Evolutionary conservation across 1,140 invertebrate species (phyloP), one percentile per base, ranked within the genome.

Genomic region (Drosophila neocordata): DNA sequence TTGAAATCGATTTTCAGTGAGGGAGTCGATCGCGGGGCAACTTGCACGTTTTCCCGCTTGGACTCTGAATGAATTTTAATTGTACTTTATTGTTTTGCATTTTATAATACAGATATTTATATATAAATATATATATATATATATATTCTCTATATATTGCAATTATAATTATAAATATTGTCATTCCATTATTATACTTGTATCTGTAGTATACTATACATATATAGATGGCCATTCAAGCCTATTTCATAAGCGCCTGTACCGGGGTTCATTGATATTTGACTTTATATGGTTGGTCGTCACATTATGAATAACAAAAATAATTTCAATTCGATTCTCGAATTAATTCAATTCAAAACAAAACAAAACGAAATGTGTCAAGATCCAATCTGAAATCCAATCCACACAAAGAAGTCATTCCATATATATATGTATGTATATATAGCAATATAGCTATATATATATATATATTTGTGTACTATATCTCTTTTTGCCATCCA

Each of bases 181-280:
- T 64, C 67, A 61, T 27, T n/a, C 57, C 27, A 70, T 69, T 38
- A 24, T 24, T 24, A 52, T 34, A 22, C 24, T n/a, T 31, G 58
- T 67, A 55, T 53, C 38, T 48, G 48, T 20, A 37, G 48, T 65
- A 20, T 44, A 66, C 24, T 67, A 48, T 48, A 12, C 20, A 31
- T 31, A 31, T 7, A 31, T 31, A 44, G 41, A 48, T 48, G 41
- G 41, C 41, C 71, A 74, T 72, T 75, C 78, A 71, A 79, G 82
- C 57, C 75, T 78, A 87, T 87, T 88, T 88, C 83, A 87, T 87
- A 88, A 87, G 83, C 68, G 71, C 55, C 73, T 76, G 73, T 48
- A 48, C 18, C 58, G 60, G 62, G 76, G 84, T 87, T 87, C 83
- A 88, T 85, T 87, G 82, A 87, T 87, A 82, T 87, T 87, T 87